Base-by-base conservation (phyloP, 2,797 vertebrate genomes). In the Sebastes steindachneri region DNA sequence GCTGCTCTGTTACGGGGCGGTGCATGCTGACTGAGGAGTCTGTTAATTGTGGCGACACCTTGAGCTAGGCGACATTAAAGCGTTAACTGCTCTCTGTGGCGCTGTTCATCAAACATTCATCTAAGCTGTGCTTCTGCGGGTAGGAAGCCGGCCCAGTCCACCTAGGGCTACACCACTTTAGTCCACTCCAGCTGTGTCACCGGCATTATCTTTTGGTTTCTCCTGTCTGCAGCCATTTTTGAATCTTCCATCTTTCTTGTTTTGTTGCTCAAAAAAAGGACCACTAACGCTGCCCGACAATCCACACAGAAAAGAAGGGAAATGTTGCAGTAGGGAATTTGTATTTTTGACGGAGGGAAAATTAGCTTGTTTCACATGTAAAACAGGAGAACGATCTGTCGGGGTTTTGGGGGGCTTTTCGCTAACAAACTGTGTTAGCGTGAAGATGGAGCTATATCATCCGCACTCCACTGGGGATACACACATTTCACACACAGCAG, bases 1-100 rank as follows among this genome's bases (percentile, higher is more conserved):
- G 58, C 73, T 64, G 72, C 77, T 89, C 84, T 62, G 84, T 81
- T 68, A 73, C 58, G 37, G 53, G 53, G 51, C 19, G 62, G 59
- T 73, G 48, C 81, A 60, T 80, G 73, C 82, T 53, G 74, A 85
- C 82, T 68, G 84, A 89, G 83, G 75, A 84, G 73, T 81, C 68
- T 77, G 82, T 87, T 92, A 92, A 91, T 88, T 91, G 83, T 81
- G 73, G 79, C 33, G 14, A 78, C 91, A 91, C 84, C 76, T 86
- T 88, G 82, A 91, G 84, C 74, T 81, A 69, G 70, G 80, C 76
- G 64, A 83, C 81, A 87, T 89, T 86, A 87, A 90, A 91, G 72
- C 53, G 68, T 78, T 84, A 84, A 83, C 80, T 63, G 78, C 79
- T 77, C 80, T 86, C 82, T 2, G 17, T 14, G 65, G 79, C 6